Evolutionary conservation across 2,888 invertebrate genomes (phyloP), one percentile per base, ranked within the genome.

Genomic region (Copidosoma aretas): DNA sequence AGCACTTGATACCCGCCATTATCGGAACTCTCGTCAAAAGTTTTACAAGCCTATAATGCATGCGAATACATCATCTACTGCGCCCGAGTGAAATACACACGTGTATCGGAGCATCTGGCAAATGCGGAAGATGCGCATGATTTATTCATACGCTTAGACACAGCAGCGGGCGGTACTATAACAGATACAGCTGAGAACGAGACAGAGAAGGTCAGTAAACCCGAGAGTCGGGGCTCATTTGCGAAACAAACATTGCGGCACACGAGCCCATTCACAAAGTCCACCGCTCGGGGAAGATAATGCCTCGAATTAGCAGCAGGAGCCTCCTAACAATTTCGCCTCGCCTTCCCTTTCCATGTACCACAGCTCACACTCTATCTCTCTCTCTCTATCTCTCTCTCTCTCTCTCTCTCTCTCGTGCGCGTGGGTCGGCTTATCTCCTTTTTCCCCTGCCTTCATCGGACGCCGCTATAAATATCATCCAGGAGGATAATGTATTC

Each of bases 161-260:
- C 46, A 43, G 53, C 24, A 51, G 61, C 12, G 43, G 17, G 43
- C 17, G 43, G 12, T 4, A 46, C n/a, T n/a, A n/a, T n/a, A 12
- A 46, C 15, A 46, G 43, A 46, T 14, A 17, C 52, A 51, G 49
- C 25, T 61, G 39, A 25, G 39, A 10, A 43, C 10, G n/a, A 43
- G 22, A 54, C 15, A 10, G 25, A 54, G 54, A 14, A 24, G 41
- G 25, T 22, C 68, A 68, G 52, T 25, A 58, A 69, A 61, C 64
- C 19, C 60, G 64, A 25, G 39, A 46, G 14, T 62, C 46, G 49
- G 52, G 52, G 12, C 69, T 66, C 69, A 70, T 70, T 70, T 61
- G 21, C 59, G 25, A 70, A 70, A 66, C 65, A 70, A 70, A 70
- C 65, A 70, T 59, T 56, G 51, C 52, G 54, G 43, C n/a, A 25